Evolutionary conservation across 2,888 invertebrate species (phyloP).

Genomic region (Melieria omissa): DNA sequence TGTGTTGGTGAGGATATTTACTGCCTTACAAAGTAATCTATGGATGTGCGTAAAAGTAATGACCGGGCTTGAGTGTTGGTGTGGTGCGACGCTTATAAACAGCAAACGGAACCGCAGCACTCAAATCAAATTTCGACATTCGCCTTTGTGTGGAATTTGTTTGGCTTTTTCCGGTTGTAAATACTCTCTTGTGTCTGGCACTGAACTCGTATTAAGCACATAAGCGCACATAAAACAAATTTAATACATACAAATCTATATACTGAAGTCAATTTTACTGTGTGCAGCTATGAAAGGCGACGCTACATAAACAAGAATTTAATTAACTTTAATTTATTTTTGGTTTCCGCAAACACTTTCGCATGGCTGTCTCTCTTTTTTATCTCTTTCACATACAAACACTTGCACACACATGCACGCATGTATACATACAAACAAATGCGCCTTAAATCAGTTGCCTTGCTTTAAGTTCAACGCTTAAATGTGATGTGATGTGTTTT

Average conservation of each 20-base stretch:
- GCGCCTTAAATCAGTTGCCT: too few relatives aligned
- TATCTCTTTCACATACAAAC: neutral
- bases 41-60: neutral
- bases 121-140: conserved; percentile 32
- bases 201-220: neutral
- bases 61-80: too few relatives aligned
- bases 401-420: neutral
- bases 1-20: neutral
- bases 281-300: neutral
- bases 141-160: conserved; percentile 18
- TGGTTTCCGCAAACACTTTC: conserved; percentile 17
- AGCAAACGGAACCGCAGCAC: conserved; percentile 17
- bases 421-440: too few relatives aligned
- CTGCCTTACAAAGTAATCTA: neutral
- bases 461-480: too few relatives aligned
- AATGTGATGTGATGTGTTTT: too few relatives aligned
- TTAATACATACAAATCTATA: neutral
- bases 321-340: conserved; percentile 41
- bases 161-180: conserved; percentile 14
- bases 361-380: neutral
- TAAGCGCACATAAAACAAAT: conserved; percentile 5
- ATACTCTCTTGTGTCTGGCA: neutral
- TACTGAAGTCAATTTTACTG: neutral
- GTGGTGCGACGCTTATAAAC: neutral
- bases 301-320: conserved; percentile 24